Percentiles rank a stretch among this genome's conserved stretches.
Conservation (phyloP, 2,797 vertebrate species). For the Podargus strigoides region DNA sequence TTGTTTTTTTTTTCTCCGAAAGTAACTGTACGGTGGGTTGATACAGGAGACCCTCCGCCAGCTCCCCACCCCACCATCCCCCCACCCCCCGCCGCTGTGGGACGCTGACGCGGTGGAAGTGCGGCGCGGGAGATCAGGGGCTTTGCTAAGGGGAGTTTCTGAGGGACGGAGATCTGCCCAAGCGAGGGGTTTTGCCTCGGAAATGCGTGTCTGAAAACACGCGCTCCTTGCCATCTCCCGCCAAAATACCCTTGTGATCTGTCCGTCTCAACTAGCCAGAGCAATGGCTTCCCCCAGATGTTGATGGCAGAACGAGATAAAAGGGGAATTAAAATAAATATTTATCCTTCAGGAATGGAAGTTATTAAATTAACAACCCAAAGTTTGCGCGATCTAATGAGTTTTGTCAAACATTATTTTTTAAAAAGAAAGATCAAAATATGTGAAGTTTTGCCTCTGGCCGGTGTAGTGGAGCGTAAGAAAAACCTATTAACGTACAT, state of each 20-base stretch:
- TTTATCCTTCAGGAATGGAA: constrained; percentile 30
- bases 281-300: not conserved
- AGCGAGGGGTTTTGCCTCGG: not conserved
- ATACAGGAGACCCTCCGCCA: not conserved
- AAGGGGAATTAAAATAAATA: constrained; percentile 35
- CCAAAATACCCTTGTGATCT: not conserved
- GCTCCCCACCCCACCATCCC: fast-evolving
- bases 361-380: constrained; percentile 38
- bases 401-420: constrained; percentile 34
- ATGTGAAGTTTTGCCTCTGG: constrained; percentile 32
- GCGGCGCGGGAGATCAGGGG: not conserved
- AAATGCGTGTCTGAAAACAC: not conserved
- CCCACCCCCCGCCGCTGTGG: fast-evolving
- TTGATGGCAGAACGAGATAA: constrained; percentile 1
- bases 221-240: fast-evolving
- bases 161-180: not conserved
- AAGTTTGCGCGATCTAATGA: not conserved
- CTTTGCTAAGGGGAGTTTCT: not conserved
- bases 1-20: not conserved
- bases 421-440: constrained; percentile 19
- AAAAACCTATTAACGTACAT: constrained; percentile 38
- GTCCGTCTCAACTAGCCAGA: not conserved
- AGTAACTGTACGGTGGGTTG: not conserved
- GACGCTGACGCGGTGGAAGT: fast-evolving
- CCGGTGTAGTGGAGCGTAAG: not conserved